Conservation (phyloP, 2,113 vertebrate species). For the Apeltes quadracus region DNA sequence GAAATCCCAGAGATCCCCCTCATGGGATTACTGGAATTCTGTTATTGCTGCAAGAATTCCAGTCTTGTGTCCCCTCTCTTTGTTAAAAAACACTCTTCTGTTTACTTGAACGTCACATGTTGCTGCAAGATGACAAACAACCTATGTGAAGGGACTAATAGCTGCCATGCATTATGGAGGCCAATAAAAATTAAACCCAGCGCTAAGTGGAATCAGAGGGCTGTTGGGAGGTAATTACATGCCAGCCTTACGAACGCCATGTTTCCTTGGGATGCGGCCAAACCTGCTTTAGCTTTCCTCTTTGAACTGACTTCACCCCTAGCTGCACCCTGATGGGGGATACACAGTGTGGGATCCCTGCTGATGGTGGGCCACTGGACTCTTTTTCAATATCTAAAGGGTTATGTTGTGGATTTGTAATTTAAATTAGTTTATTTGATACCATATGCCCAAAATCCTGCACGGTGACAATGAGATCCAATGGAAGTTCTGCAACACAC, state of each 20-base stretch:
- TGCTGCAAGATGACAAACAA: slow-evolving; percentile 48
- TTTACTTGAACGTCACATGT: slow-evolving; percentile 18
- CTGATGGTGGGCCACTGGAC: slow-evolving; percentile 16
- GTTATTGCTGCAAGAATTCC: slow-evolving; percentile 44
- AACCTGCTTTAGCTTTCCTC: slow-evolving; percentile 53
- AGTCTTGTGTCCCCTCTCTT: slow-evolving; percentile 1
- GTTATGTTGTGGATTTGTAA: slow-evolving; percentile 30
- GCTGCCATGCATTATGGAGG: slow-evolving; percentile 52
- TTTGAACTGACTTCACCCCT: slow-evolving; percentile 55
- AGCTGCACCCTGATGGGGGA: slow-evolving; percentile 37
- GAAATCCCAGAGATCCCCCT: slow-evolving; percentile 53
- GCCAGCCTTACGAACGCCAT: slow-evolving; percentile 47
- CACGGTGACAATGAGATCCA: slow-evolving; percentile 34
- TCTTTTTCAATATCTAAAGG: slow-evolving; percentile 30
- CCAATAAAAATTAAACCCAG: slow-evolving; percentile 48
- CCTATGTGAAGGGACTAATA: slow-evolving; percentile 55
- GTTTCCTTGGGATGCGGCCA: slow-evolving; percentile 56
- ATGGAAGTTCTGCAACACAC: slow-evolving; percentile 17
- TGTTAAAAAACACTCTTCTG: slow-evolving; percentile 6
- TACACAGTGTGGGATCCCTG: slow-evolving; percentile 20
- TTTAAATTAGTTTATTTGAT: slow-evolving; percentile 19
- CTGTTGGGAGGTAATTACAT: slow-evolving; percentile 64
- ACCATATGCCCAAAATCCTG: slow-evolving; percentile 8
- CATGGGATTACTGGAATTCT: slow-evolving; percentile 49
- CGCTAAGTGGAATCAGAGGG: slow-evolving; percentile 62